Conservation (phyloP, 2,888 invertebrate species). For the Tetropium fuscum region DNA sequence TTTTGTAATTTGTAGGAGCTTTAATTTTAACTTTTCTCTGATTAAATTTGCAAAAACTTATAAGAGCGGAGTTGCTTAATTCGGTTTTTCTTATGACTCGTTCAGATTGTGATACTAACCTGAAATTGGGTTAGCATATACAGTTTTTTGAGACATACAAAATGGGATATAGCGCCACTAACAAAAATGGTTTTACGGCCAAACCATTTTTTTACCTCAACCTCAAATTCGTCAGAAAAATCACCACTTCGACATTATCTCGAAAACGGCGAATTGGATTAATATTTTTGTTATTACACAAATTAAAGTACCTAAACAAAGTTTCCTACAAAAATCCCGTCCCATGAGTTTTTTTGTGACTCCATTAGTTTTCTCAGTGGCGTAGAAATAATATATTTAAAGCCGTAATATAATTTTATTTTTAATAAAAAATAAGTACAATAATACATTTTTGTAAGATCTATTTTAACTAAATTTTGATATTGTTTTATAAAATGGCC, state of each 20-base stretch:
- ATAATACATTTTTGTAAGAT: background rate
- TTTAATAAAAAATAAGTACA: background rate
- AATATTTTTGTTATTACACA: background rate
- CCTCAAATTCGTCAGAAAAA: background rate
- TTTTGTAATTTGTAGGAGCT: no score
- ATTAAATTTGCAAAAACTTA: no score
- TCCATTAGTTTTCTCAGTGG: background rate
- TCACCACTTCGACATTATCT: background rate
- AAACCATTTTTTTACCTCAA: no score
- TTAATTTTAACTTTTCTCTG: no score
- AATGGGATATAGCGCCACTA: no score
- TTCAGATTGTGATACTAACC: no score
- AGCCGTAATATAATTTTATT: background rate
- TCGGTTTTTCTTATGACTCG: constrained; percentile 6
- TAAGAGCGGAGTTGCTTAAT: background rate
- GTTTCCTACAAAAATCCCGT: background rate
- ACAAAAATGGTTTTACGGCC: no score
- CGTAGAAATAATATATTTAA: background rate
- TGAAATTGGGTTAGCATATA: no score
- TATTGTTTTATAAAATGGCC: background rate
- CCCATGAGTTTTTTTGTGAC: background rate
- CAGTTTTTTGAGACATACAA: no score
- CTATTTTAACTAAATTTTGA: background rate
- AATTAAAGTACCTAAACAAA: no score
- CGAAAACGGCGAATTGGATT: background rate